Conservation (phyloP, 2,888 invertebrate species). For the Synergus laeviventris region DNA sequence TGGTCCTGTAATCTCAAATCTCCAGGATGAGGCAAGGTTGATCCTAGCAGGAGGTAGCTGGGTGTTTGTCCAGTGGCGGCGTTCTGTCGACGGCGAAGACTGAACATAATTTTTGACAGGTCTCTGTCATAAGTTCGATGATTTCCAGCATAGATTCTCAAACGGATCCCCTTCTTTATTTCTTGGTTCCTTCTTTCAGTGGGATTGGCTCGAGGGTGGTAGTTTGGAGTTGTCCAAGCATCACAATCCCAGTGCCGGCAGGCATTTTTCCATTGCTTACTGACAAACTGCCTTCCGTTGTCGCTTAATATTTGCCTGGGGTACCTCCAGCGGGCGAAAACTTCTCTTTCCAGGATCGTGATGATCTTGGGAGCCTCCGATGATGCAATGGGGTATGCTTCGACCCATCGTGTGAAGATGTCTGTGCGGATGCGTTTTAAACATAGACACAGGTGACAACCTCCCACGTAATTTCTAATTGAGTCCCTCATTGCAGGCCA, state of each 20-base stretch:
- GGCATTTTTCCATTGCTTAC: background rate
- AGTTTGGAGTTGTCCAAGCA: constrained; percentile 48
- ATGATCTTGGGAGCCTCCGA: constrained; percentile 38
- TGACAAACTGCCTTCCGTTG: constrained; percentile 49
- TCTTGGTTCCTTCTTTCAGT: constrained; percentile 50
- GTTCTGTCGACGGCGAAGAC: constrained; percentile 29
- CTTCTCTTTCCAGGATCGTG: constrained; percentile 31
- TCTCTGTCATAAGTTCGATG: constrained; percentile 41
- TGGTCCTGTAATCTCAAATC: background rate
- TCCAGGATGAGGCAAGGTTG: constrained; percentile 2
- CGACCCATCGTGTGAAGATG: constrained; percentile 56
- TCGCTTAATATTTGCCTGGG: constrained; percentile 43
- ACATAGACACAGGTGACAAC: constrained; percentile 41
- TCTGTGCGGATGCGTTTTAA: constrained; percentile 46
- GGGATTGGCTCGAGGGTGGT: constrained; percentile 50
- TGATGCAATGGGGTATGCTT: constrained; percentile 50
- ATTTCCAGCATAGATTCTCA: constrained; percentile 15
- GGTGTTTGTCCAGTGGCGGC: constrained; percentile 36
- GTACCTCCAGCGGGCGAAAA: constrained; percentile 42
- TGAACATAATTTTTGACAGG: background rate
- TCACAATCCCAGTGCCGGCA: constrained; percentile 36
- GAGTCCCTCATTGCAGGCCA: constrained; percentile 44
- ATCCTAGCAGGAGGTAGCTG: background rate
- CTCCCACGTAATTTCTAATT: constrained; percentile 45
- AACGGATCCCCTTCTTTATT: constrained; percentile 46